A percentile compares a stretch with the other conserved stretches of the same genome.
These are phyloP conservation scores for Parambassis ranga DNA, from an alignment of 2,797 vertebrate genomes.

Conservation along the genomic window DNA sequence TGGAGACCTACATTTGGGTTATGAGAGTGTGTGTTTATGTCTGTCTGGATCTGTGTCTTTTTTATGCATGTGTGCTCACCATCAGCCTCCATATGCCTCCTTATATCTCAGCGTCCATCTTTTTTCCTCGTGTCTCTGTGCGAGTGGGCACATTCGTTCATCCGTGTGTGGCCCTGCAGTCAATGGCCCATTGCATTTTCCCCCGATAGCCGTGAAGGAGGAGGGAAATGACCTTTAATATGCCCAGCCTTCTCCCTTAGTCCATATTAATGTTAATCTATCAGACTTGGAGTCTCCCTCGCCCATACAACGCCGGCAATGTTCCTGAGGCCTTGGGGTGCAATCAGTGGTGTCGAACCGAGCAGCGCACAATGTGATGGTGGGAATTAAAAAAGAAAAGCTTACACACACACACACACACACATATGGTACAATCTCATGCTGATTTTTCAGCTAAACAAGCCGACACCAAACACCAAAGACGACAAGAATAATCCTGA, in stretches of 20 bases:
- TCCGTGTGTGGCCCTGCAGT: conserved; percentile 70
- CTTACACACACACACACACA: not conserved
- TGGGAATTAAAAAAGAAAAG: conserved; percentile 15
- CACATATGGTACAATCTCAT: not conserved
- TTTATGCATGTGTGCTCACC: not conserved
- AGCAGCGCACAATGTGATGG: conserved; percentile 30
- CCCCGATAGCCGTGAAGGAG: conserved; percentile 71
- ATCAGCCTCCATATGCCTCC: not conserved
- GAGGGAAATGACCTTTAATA: conserved; percentile 69
- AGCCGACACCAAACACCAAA: not conserved
- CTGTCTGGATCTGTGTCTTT: conserved; percentile 11
- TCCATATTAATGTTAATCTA: conserved; percentile 79
- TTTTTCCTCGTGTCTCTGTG: not conserved
- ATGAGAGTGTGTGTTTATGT: conserved; percentile 9
- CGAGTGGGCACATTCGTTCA: conserved; percentile 39
- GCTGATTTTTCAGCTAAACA: conserved; percentile 22
- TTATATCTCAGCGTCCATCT: conserved; percentile 13
- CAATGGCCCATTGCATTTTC: conserved; percentile 69
- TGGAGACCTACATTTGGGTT: conserved; percentile 21
- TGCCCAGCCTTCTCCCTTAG: conserved; percentile 65
- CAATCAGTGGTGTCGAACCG: conserved; percentile 62
- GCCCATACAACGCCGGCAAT: conserved; percentile 65
- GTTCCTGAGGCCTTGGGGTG: conserved; percentile 67
- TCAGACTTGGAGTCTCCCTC: conserved; percentile 73
- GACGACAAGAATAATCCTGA: not conserved